Evolutionary conservation across 2,797 vertebrate species (phyloP).

Genomic region (Forpus xanthops): DNA sequence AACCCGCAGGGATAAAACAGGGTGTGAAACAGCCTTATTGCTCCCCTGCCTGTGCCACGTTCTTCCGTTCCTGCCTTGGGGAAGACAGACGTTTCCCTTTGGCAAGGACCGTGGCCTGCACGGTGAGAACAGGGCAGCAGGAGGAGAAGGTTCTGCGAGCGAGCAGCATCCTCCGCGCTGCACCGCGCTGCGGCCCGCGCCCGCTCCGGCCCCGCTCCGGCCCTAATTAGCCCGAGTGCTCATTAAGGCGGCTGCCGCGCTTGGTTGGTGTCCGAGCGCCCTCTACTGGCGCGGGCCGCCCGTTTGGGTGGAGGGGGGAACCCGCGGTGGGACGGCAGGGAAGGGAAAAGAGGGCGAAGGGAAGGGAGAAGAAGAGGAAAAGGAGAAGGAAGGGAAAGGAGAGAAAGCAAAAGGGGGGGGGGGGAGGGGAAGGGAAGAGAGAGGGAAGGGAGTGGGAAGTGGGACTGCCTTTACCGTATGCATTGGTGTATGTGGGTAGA

Average conservation of each 20-base stretch:
- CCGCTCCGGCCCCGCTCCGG: not conserved
- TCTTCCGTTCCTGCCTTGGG: not conserved
- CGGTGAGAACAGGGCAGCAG: not conserved
- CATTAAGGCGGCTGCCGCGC: not conserved
- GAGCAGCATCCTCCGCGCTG: not conserved
- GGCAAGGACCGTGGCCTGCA: not conserved
- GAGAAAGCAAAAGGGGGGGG: too few species aligned
- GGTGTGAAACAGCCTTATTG: not conserved
- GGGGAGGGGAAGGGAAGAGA: too few species aligned
- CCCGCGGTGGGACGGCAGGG: too few species aligned
- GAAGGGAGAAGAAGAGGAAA: too few species aligned
- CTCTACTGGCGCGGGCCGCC: constrained; percentile 73
- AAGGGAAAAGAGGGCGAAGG: too few species aligned
- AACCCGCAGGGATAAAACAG: not conserved
- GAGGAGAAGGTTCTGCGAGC: not conserved
- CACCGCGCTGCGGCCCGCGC: not conserved
- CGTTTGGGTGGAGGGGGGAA: not conserved
- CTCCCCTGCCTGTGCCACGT: not conserved
- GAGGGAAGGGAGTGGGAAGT: too few species aligned
- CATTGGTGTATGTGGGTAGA: not conserved
- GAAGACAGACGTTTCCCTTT: not conserved
- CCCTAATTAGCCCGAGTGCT: constrained; percentile 22
- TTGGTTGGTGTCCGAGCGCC: constrained; percentile 75
- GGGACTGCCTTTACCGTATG: rapidly evolving
- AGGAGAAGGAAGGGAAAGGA: not conserved